phyloP scores from a whole-genome alignment of 2,797 vertebrate species.

The Lepus oiostolus region DNA sequence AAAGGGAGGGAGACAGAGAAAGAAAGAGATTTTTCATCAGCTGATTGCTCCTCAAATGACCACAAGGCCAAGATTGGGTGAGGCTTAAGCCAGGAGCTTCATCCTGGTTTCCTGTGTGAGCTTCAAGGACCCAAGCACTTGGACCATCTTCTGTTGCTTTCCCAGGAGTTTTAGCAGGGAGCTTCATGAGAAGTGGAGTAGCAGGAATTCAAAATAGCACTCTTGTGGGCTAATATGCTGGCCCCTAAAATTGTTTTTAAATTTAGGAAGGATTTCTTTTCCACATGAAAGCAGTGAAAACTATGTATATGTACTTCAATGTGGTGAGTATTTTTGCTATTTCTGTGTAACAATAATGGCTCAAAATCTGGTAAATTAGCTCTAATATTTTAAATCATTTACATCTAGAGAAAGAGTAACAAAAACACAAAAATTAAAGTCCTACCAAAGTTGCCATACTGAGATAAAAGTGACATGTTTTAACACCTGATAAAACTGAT shows the following conservation, averaged over 20 bases:
- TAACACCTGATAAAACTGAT: conserved; percentile 57
- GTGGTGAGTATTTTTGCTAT: neutral
- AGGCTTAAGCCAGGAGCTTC: too few species aligned
- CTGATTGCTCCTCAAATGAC: too few species aligned
- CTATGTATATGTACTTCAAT: neutral
- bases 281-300: neutral
- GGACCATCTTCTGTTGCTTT: too few species aligned
- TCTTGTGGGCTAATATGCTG: too few species aligned
- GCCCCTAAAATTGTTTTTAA: conserved; percentile 11
- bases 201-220: too few species aligned
- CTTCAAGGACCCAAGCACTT: too few species aligned
- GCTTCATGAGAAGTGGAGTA: too few species aligned
- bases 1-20: too few species aligned
- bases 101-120: too few species aligned
- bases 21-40: too few species aligned
- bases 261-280: neutral
- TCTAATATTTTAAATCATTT: conserved; percentile 58
- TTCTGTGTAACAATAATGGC: neutral
- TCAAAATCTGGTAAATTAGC: conserved; percentile 25
- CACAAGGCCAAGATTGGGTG: too few species aligned
- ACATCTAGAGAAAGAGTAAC: neutral
- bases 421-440: conserved; percentile 59
- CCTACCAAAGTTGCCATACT: neutral
- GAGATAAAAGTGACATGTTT: conserved; percentile 50
- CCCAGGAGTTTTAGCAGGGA: too few species aligned